Evolutionary conservation across 1,140 invertebrate species (phyloP), one percentile per base, ranked within the genome.

Genomic region (Brachionus asplanchnoidis): DNA sequence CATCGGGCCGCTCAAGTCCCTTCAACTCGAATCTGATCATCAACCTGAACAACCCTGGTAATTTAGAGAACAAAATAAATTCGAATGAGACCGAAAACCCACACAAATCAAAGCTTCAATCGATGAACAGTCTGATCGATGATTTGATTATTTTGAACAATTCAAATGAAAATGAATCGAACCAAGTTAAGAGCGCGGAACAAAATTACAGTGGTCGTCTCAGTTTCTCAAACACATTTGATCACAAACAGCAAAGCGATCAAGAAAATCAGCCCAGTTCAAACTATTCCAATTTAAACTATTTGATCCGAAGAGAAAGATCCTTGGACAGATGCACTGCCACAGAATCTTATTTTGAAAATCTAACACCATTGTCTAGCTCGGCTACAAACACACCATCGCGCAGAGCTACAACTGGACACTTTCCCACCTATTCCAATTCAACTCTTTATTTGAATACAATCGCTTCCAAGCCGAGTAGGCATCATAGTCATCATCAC

Each of bases 201-300:
- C 40, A 36, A 8, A 73, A 73, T 77, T 26, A 12, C 8, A 77
- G 0, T 42, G 26, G 17, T 14, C 70, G 42, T 12, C 23, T 53
- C 3, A 46, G 53, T 77, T 77, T 77, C 4, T 28, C 32, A 5
- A 77, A 53, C 53, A 6, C 40, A 6, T n/a, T 26, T 77, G 32
- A 7, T 7, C 32, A 36, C 6, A 36, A 36, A 36, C 32, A 75
- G 17, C 70, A 75, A 32, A 50, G 50, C 26, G 23, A 42, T 14
- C 14, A 70, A 11, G 26, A 32, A n/a, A 3, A 50, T 46, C 70
- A 75, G 17, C 11, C 11, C 11, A 11, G 14, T 3, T 46, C 44
- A 14, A 75, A 44, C 50, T 77, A 77, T 77, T 77, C 73, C 4
- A 77, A 50, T 77, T 77, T 77, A n/a, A 77, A 77, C 8, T 77